Base-by-base conservation (phyloP, 2,888 invertebrate species). In the Macrophya alboannulata region DNA sequence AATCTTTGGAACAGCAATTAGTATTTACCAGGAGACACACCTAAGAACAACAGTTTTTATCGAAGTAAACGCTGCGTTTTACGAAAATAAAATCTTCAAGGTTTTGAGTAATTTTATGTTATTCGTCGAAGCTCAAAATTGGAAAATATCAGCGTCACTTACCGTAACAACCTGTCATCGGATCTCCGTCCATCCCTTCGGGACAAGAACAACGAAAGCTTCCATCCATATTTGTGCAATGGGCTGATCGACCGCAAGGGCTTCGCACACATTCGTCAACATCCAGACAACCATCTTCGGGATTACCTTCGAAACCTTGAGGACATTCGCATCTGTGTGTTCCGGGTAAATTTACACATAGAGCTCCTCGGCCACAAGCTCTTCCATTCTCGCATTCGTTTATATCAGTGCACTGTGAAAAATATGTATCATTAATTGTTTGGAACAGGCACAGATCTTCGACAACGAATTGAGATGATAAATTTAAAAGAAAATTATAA, bases 311-410 rank as follows among this genome's bases (percentile, higher is more conserved):
- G 94, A 95, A 97, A 88, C 98, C 98, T 86, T 96, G 95, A 43
- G 97, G 97, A 92, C 98, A 98, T 92, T 97, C 96, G 95, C 98
- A 98, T 93, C 96, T 96, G 94, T 97, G 96, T 88, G 96, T 96
- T 86, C 98, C 98, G 86, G 96, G 96, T 86, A 97, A 94, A 94
- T 98, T 98, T 84, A 96, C 95, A 94, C 98, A 98, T 85, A 96
- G 94, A 31, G 98, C 97, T 87, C 97, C 96, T 68, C 95, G 95
- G 82, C 97, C 98, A 93, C 99, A 99, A 83, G 96, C 96, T 87
- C 94, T 94, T 76, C 95, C 95, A 90, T 95, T 95, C 88, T 95
- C 94, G 94, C 98, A 98, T 94, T 98, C 98, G 94, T 98, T 96
- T 87, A 98, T 94, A 93, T 98, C 98, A 89, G 96, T 95, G 93